Evolutionary conservation across 2,113 vertebrate genomes (phyloP), one percentile per base, ranked within the genome.

Genomic region (Pollachius pollachius): DNA sequence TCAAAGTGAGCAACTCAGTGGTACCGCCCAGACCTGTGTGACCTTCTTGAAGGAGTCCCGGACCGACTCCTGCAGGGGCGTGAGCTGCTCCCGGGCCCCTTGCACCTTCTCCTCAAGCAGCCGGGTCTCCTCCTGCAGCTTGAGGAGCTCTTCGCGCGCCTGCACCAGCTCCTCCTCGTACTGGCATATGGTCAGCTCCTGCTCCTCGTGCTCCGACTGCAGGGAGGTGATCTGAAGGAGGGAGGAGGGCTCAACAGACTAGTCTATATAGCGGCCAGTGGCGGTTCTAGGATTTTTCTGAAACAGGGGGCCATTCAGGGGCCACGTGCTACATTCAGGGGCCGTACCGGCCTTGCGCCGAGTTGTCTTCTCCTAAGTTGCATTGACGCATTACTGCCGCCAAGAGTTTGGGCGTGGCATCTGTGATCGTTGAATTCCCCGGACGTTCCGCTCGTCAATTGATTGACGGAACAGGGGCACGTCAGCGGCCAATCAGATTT

Each of bases 81-180:
- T 93, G 70, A 98, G 91, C 76, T 97, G 94, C 75, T 93, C 94
- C 76, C 94, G 95, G 27, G 96, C 95, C 2, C 92, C 89, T 82
- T 94, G 92, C 71, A 99, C 93, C 67, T 93, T 95, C 77, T 96
- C 94, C 85, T 96, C 94, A 19, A 99, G 84, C 68, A 87, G 92
- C 61, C 92, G 89, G 15, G 95, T 96, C 92, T 99, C 96, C 77
- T 97, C 94, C 90, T 98, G 96, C 67, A 99, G 89, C 78, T 88
- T 90, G 54, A 89, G 94, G 65, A 99, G 92, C 78, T 99, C 96
- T 81, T 96, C 94, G 64, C 94, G 88, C 19, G 96, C 95, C 87
- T 93, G 95, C 23, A 86, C 92, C 77, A 98, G 89, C 74, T 98
- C 96, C 86, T 96, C 95, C 73, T 99, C 95, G 8, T 93, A 99